phyloP scores from a whole-genome alignment of 2,888 invertebrate species.

The Rhagonycha lutea region DNA sequence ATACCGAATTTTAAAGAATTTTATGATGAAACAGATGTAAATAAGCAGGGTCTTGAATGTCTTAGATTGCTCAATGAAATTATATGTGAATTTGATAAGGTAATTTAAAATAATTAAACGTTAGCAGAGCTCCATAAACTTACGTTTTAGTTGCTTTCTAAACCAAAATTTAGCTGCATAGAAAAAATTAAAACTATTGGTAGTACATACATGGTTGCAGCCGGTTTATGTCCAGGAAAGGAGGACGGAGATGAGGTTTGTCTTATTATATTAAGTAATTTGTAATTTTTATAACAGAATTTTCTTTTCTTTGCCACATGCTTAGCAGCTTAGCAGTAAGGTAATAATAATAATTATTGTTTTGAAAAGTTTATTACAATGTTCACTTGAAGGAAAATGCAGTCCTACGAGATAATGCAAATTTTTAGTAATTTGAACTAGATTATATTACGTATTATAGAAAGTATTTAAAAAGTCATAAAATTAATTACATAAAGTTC shows the following conservation, averaged over 20 bases:
- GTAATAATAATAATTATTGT: conserved; percentile 7
- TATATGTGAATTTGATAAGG: conserved; percentile 97
- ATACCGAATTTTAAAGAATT: conserved; percentile 98
- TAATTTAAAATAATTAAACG: neutral
- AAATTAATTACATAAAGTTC: too few species aligned
- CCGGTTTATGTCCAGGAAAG: conserved; percentile 87
- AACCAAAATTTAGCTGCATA: conserved; percentile 93
- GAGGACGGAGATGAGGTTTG: conserved; percentile 74
- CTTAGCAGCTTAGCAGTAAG: conserved; percentile 20
- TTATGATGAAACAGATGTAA: conserved; percentile 95
- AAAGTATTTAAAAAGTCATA: too few species aligned
- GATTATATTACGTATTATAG: too few species aligned
- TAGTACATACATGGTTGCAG: conserved; percentile 97
- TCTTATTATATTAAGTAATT: conserved; percentile 15
- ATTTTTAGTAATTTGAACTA: too few species aligned
- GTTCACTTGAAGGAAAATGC: neutral
- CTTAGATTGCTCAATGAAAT: conserved; percentile 93
- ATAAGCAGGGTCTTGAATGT: conserved; percentile 94
- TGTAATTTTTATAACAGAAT: neutral
- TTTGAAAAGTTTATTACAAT: too few species aligned
- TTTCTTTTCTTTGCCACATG: conserved; percentile 15
- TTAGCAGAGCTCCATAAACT: neutral
- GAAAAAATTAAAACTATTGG: conserved; percentile 99
- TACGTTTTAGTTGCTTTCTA: conserved; percentile 74
- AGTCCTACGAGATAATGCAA: too few species aligned